Evolutionary conservation across 1,140 invertebrate species (phyloP), one percentile per base, ranked within the genome.

Genomic region (Trichonephila clavata): DNA sequence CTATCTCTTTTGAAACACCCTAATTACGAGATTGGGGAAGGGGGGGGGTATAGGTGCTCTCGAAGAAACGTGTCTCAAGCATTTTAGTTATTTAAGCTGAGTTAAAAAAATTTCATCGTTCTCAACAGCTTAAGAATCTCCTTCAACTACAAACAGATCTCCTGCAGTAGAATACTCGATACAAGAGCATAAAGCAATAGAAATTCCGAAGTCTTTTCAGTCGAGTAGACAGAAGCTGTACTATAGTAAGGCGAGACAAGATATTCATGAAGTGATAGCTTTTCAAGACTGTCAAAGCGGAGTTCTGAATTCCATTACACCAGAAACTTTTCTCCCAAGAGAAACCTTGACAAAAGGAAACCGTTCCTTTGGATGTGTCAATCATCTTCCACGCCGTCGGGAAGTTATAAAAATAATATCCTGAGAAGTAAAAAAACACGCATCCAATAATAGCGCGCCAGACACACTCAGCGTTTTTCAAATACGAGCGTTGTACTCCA

Each of bases 401-500:
- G 27, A 14, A 27, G 14, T 18, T 27, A 77, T 13, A 27, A 24
- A 57, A 83, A 77, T 24, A 83, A 83, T 83, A 83, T 24, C 81
- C 0, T 24, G n/a, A 83, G 59, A 83, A n/a, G n/a, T n/a, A 32
- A 83, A 50, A 13, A 21, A 59, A 83, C 1, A 20, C 43, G 81
- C 43, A 14, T 57, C 81, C 39, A 83, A 83, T 83, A 83, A 83
- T 59, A 83, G 81, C 6, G n/a, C 2, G 20, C 43, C 21, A 43
- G 21, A 27, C 71, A 10, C 21, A 83, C 20, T 83, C 81, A 83
- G 81, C 81, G n/a, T 83, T 83, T 83, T 59, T 83, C 8, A 27
- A 68, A 68, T 10, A 24, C 21, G 65, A 20, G 8, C 10, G 14
- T 8, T 68, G n/a, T 24, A 68, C 24, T 24, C 24, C 13, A n/a